phyloP scores from a whole-genome alignment of 2,797 vertebrate genomes.

The Stomatorhinus walkeri region DNA sequence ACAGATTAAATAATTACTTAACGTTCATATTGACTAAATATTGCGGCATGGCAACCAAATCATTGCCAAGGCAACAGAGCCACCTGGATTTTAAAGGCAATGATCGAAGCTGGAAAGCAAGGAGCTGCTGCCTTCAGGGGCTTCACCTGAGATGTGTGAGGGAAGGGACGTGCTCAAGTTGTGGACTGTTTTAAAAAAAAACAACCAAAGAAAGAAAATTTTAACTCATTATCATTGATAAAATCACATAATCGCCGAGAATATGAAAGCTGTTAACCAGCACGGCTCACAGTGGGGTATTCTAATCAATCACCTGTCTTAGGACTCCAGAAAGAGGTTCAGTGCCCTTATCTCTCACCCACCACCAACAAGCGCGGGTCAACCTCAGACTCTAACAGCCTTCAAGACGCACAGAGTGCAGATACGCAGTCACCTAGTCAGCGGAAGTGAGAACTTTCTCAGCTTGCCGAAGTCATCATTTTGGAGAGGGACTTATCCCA shows the following conservation, averaged over 20 bases:
- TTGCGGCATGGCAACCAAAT: background rate
- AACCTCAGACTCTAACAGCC: background rate
- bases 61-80: background rate
- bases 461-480: conserved; percentile 46
- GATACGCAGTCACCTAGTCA: background rate
- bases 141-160: background rate
- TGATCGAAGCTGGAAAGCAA: background rate
- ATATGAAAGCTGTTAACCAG: background rate
- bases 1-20: background rate
- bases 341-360: background rate
- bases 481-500: conserved; percentile 38
- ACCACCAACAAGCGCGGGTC: background rate
- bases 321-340: background rate
- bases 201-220: background rate
- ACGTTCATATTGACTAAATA: background rate
- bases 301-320: background rate
- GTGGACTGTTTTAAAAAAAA: background rate
- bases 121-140: background rate
- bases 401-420: background rate
- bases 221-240: background rate
- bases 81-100: background rate
- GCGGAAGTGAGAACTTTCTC: conserved; percentile 34
- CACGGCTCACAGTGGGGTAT: background rate
- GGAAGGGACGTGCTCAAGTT: background rate
- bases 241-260: background rate